Base-by-base conservation (phyloP, 2,113 vertebrate species). In the Macquaria ambigua region DNA sequence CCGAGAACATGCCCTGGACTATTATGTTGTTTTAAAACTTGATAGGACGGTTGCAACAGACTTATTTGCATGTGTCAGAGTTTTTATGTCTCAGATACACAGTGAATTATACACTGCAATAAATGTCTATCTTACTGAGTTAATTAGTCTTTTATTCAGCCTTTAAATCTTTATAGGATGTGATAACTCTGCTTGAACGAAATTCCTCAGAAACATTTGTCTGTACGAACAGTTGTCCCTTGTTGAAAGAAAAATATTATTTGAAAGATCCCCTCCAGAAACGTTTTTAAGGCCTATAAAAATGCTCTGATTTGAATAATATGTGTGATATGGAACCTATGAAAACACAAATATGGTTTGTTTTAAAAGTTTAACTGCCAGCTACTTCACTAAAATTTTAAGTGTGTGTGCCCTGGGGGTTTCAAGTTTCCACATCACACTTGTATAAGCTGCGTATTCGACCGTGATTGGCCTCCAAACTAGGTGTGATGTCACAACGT, bases 141-240 rank as follows among this genome's bases (percentile, higher is more conserved):
- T 18, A 37, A 50, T 53, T 64, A 4, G 39, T 61, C 56, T 76
- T 72, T 72, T 20, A 52, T 53, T 18, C 1, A 1, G 64, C 56
- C 61, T 50, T 80, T 59, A 79, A 75, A 82, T 48, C 28, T 67
- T 67, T 56, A 74, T 21, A 46, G 5, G 8, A 14, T 74, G 37
- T 50, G 23, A 53, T 67, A 23, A 46, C 11, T 34, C 34, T 34
- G 34, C 34, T 34, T 34, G 4, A 34, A 34, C 25, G 2, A 48
- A 59, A 68, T 56, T 48, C 15, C 10, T 7, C 23, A 34, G 39
- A 56, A 79, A 50, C 53, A 10, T 62, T 3, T 31, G 41, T 37
- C 31, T 53, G 11, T 3, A 37, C 25, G 4, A 20, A 25, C 68
- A 75, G 31, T 5, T n/a, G n/a, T n/a, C n/a, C n/a, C n/a, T n/a